phyloP scores from a whole-genome alignment of 2,888 invertebrate genomes.

The Chirona hameri region DNA sequence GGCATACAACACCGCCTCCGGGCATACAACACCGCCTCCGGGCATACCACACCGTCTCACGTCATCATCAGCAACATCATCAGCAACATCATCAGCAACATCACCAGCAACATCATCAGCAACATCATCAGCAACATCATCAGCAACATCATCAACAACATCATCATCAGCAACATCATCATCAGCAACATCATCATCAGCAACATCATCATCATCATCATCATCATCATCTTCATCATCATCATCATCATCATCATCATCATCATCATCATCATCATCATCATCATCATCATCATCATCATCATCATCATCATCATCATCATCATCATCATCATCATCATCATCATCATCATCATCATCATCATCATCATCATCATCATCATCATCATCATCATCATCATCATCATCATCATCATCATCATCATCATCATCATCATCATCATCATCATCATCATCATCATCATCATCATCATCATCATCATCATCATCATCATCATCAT shows the following conservation, averaged over 20 bases:
- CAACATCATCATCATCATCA: no score
- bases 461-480: conserved; percentile 22
- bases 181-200: no score
- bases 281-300: conserved; percentile 22
- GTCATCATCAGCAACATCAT: no score
- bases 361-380: conserved; percentile 22
- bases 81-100: no score
- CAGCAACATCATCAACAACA: no score
- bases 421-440: conserved; percentile 12
- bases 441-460: conserved; percentile 12
- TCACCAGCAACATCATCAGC: no score
- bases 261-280: conserved; percentile 22
- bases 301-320: conserved; percentile 22
- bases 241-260: conserved; percentile 22
- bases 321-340: conserved; percentile 22
- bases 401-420: conserved; percentile 22
- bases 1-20: no score
- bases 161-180: no score
- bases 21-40: no score
- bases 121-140: no score
- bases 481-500: conserved; percentile 22
- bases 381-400: conserved; percentile 22
- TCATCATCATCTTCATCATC: background rate
- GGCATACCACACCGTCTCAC: no score
- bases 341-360: conserved; percentile 22